Evolutionary conservation across 2,113 vertebrate genomes (phyloP).

Genomic region (Asarcornis scutulata): DNA sequence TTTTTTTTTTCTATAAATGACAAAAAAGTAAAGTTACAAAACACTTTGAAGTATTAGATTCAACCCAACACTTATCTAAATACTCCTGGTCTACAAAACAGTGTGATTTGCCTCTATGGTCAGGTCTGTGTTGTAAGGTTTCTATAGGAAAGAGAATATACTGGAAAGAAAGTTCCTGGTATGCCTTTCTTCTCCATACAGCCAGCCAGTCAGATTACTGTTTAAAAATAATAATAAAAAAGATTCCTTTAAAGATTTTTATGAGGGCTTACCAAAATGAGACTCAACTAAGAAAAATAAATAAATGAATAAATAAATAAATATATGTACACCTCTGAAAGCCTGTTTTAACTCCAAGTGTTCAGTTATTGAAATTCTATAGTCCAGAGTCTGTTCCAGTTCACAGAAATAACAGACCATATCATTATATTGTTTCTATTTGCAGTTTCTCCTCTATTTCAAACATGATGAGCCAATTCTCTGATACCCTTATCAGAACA

Average conservation of each 20-base stretch:
- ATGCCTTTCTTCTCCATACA: background rate
- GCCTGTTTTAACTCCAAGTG: background rate
- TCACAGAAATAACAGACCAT: background rate
- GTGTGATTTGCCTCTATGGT: background rate
- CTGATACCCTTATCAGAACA: background rate
- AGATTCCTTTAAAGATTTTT: background rate
- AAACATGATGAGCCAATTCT: background rate
- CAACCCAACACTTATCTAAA: background rate
- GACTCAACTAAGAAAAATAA: background rate
- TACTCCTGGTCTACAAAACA: background rate
- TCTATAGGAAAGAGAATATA: background rate
- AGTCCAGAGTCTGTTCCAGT: background rate
- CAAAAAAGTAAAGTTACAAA: background rate
- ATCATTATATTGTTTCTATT: background rate
- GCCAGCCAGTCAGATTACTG: background rate
- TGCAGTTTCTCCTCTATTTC: background rate
- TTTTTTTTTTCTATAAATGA: background rate
- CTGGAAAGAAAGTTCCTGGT: background rate
- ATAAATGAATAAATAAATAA: background rate
- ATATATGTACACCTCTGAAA: background rate
- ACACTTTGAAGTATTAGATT: background rate
- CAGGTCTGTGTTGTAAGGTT: background rate
- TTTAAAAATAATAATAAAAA: background rate
- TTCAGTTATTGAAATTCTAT: background rate
- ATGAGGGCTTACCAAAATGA: background rate